Percentiles rank a stretch among this genome's conserved stretches.
Conservation (phyloP, 2,797 vertebrate genomes). For the Cichlasoma orientale region DNA sequence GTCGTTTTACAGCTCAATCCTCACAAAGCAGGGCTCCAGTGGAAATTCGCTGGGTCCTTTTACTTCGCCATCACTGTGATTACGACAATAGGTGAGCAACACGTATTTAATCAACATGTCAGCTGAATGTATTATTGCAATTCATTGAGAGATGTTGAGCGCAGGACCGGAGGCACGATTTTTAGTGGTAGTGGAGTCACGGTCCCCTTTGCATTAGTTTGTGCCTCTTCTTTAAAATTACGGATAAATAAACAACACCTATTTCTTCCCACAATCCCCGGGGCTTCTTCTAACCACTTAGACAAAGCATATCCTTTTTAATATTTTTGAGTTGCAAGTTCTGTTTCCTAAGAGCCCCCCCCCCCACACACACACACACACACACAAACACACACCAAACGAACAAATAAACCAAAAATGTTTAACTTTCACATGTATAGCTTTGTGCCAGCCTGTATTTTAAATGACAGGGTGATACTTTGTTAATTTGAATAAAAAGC, state of each 20-base stretch:
- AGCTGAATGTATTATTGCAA: background rate
- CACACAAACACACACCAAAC: too few relatives aligned
- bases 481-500: background rate
- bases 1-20: slow-evolving; percentile 94
- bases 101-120: background rate
- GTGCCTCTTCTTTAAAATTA: background rate
- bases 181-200: background rate
- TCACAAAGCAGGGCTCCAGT: slow-evolving; percentile 95
- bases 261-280: background rate
- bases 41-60: slow-evolving; percentile 97
- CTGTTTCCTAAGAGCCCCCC: background rate
- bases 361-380: too few relatives aligned
- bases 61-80: slow-evolving; percentile 99
- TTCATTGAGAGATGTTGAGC: background rate
- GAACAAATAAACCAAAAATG: background rate
- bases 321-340: background rate
- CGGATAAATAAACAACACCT: background rate
- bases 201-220: background rate
- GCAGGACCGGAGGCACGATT: background rate
- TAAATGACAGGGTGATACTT: background rate
- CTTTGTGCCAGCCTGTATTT: background rate
- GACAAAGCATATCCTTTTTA: background rate
- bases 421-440: background rate
- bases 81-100: slow-evolving; percentile 93
- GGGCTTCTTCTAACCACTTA: background rate